Evolutionary conservation across 2,113 vertebrate species (phyloP), one percentile per base, ranked within the genome.

Genomic region (Saguinus midas): DNA sequence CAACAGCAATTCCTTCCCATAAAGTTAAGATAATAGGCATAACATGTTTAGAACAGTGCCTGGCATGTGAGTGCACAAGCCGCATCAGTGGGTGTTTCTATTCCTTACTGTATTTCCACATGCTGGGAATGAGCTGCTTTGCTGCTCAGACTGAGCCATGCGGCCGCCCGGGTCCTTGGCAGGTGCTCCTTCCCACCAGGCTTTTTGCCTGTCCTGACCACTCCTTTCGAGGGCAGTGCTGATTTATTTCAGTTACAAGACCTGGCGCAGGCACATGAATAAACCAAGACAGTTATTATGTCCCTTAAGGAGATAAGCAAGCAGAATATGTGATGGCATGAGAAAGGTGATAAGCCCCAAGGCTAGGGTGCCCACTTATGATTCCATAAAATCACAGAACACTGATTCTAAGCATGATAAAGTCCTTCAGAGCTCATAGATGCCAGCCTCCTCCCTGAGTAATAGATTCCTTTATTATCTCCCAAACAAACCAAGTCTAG

Each of bases 201-300:
- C 13, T 78, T 29, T 76, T 43, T 75, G 29, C 57, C 81, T 91
- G 79, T 86, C 73, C 45, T 45, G 91, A 64, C 20, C 27, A 29
- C 37, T 73, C 85, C 79, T 94, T 95, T 79, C 72, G 57, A 95
- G 70, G 40, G 8, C 68, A 64, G 61, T n/a, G 55, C 27, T 97
- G 94, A 97, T 97, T 93, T 87, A 97, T 97, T 96, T 97, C 87
- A 13, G 70, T 92, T 90, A 52, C 90, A 96, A 91, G 92, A 97
- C 64, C 70, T 43, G 32, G 64, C 8, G 37, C 75, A 78, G 45
- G 95, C 52, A 84, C 83, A 81, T 94, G 96, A 96, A 90, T 95
- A 97, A 97, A 97, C 48, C 87, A 93, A 94, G 96, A 85, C 87
- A 93, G 95, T 84, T 95, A 95, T 72, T 76, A 68, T 25, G 64